A percentile compares a stretch with the other conserved stretches of the same genome.
These are phyloP conservation scores for Brenthis ino DNA, from an alignment of 2,888 invertebrate species.

Conservation along the genomic window DNA sequence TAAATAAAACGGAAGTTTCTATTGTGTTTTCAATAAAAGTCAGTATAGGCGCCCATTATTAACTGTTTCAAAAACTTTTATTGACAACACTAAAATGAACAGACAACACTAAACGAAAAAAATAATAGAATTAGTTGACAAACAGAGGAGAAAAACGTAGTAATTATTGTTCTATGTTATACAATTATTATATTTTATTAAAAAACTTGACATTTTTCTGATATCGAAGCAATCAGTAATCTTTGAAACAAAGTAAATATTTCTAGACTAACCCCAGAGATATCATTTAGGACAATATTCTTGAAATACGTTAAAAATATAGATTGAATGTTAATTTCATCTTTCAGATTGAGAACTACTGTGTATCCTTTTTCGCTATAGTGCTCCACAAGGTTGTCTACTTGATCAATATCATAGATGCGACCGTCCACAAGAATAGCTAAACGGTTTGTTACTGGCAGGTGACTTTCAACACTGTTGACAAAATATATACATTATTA, in stretches of 20 bases:
- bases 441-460: constrained; percentile 63
- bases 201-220: too few relatives aligned
- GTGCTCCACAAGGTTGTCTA: constrained; percentile 58
- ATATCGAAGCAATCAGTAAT: too few relatives aligned
- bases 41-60: too few relatives aligned
- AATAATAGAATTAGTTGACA: constrained; percentile 13
- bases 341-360: constrained; percentile 67
- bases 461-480: constrained; percentile 58
- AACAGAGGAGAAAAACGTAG: neutral
- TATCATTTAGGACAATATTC: constrained; percentile 59
- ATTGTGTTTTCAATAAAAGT: too few relatives aligned
- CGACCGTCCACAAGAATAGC: constrained; percentile 62
- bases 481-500: too few relatives aligned
- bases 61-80: too few relatives aligned
- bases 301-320: constrained; percentile 59
- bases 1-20: too few relatives aligned
- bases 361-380: constrained; percentile 64
- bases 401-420: constrained; percentile 62
- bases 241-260: too few relatives aligned
- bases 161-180: too few relatives aligned
- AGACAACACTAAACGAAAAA: too few relatives aligned
- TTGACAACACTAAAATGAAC: too few relatives aligned
- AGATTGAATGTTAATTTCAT: constrained; percentile 53
- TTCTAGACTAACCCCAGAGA: constrained; percentile 51
- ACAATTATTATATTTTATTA: too few relatives aligned